Percentiles rank a stretch among this genome's conserved stretches.
phyloP scores from a whole-genome alignment of 1,140 invertebrate species.

The Asbolus verrucosus region DNA sequence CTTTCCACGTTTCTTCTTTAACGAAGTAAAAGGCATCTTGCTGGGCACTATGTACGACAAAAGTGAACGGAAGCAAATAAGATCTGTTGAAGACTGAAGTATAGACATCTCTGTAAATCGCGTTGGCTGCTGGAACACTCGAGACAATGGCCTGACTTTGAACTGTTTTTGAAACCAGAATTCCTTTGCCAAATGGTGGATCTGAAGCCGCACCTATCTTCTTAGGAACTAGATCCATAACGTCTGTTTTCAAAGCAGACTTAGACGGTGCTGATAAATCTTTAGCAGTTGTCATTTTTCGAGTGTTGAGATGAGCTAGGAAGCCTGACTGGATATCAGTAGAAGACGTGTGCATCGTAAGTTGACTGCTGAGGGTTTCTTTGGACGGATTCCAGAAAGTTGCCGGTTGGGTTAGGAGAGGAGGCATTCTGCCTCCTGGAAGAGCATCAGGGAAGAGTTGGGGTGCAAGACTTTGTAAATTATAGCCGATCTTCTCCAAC shows the following conservation, averaged over 20 bases:
- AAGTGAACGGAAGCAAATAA: slow-evolving; percentile 87
- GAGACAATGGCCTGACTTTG: slow-evolving; percentile 87
- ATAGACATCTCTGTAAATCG: slow-evolving; percentile 91
- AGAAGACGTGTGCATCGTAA: slow-evolving; percentile 67
- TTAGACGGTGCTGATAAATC: slow-evolving; percentile 79
- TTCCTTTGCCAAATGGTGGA: slow-evolving; percentile 91
- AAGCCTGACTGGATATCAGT: slow-evolving; percentile 83
- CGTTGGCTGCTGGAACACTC: slow-evolving; percentile 86
- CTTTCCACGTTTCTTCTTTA: slow-evolving; percentile 90
- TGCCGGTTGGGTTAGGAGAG: slow-evolving; percentile 69
- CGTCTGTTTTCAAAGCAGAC: slow-evolving; percentile 80
- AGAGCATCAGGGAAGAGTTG: slow-evolving; percentile 79
- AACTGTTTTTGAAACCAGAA: slow-evolving; percentile 84
- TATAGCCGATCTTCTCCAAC: slow-evolving; percentile 86
- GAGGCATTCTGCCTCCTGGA: slow-evolving; percentile 72
- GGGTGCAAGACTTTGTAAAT: slow-evolving; percentile 88
- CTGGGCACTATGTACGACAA: slow-evolving; percentile 87
- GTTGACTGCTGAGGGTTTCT: slow-evolving; percentile 66
- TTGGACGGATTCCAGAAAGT: slow-evolving; percentile 72
- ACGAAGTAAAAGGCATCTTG: slow-evolving; percentile 97
- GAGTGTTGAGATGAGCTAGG: slow-evolving; percentile 79
- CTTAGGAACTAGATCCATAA: slow-evolving; percentile 76
- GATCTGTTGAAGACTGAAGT: slow-evolving; percentile 95
- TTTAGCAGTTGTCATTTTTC: slow-evolving; percentile 79
- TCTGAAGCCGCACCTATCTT: slow-evolving; percentile 82